Percentiles rank a stretch among this genome's conserved stretches.
Conservation (phyloP, 2,113 vertebrate genomes). For the Phyllostomus discolor region DNA sequence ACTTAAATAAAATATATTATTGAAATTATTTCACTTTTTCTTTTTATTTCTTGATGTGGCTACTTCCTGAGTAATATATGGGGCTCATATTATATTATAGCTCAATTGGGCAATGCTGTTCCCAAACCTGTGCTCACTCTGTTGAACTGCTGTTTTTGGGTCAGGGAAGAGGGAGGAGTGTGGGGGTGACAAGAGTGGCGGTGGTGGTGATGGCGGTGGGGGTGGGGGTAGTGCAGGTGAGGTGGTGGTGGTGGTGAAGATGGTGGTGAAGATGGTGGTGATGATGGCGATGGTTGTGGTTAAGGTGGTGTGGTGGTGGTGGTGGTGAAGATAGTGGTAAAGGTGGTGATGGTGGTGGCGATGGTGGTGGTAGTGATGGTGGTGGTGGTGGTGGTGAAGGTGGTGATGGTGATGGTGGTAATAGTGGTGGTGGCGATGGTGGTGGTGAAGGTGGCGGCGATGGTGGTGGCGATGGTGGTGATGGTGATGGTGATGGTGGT, state of each 20-base stretch:
- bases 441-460: too few relatives aligned
- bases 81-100: neutral
- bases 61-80: neutral
- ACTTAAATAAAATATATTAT: neutral
- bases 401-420: neutral
- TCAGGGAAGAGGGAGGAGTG: neutral
- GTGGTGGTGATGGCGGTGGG: neutral
- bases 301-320: too few relatives aligned
- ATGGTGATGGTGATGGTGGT: neutral
- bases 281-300: neutral
- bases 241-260: neutral
- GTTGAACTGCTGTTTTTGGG: neutral
- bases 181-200: too few relatives aligned
- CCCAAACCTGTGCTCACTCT: neutral
- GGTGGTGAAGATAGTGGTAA: fast-evolving
- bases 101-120: neutral
- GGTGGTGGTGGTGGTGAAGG: neutral
- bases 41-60: neutral
- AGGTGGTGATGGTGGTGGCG: neutral
- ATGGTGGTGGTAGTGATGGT: neutral
- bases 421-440: too few relatives aligned
- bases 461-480: neutral
- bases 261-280: neutral
- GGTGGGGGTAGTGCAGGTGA: neutral
- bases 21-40: neutral